Percentiles rank a stretch among this genome's conserved stretches.
These are phyloP conservation scores for Piliocolobus tephrosceles DNA, from an alignment of 2,113 vertebrate genomes.

Conservation along the genomic window DNA sequence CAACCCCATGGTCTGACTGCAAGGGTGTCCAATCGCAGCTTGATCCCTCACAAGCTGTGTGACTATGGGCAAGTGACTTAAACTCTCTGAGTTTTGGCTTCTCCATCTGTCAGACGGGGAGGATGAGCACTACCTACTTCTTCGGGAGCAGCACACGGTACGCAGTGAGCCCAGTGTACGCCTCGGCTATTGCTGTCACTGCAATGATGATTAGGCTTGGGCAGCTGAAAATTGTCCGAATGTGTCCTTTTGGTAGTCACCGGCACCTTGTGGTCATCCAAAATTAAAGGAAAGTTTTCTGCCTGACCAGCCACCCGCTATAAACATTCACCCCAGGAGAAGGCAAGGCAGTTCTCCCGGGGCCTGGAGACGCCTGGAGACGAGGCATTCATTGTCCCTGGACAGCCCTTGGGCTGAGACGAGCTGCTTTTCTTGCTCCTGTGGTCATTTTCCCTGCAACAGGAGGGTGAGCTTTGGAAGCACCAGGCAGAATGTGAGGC, in stretches of 20 bases:
- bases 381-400: too few species aligned
- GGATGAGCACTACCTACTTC: background rate
- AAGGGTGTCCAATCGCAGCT: background rate
- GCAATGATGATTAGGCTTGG: too few species aligned
- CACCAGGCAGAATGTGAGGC: background rate
- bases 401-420: too few species aligned
- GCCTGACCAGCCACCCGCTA: background rate
- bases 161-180: background rate
- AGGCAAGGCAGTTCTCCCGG: background rate
- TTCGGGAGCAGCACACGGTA: accelerated
- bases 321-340: background rate
- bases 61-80: background rate
- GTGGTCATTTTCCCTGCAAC: background rate
- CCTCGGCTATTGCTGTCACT: background rate
- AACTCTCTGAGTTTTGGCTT: background rate
- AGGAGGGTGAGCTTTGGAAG: too few species aligned
- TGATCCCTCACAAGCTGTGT: background rate
- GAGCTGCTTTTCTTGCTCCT: background rate
- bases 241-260: background rate
- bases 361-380: background rate
- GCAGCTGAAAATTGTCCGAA: background rate
- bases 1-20: too few species aligned
- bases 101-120: background rate
- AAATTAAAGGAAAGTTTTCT: background rate
- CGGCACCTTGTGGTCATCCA: background rate